Percentiles rank a stretch among this genome's conserved stretches.
phyloP scores from a whole-genome alignment of 2,888 invertebrate genomes.

The Elmis aenea region DNA sequence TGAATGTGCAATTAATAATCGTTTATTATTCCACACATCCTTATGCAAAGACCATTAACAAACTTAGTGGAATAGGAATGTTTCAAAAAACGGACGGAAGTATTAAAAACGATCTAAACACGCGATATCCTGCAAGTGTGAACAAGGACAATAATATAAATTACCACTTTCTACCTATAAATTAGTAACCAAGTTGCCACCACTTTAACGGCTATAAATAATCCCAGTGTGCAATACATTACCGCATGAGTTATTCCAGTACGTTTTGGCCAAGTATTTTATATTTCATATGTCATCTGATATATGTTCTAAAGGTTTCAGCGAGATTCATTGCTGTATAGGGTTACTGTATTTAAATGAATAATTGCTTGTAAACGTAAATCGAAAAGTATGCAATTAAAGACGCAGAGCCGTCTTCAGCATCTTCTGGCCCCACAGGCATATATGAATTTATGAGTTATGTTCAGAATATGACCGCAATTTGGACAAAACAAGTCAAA shows the following conservation, averaged over 20 bases:
- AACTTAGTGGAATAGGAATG: conserved; percentile 18
- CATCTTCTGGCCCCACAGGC: no score
- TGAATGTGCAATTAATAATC: no score
- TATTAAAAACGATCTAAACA: conserved; percentile 35
- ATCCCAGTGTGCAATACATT: conserved; percentile 31
- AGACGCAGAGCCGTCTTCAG: no score
- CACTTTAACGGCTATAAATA: conserved; percentile 37
- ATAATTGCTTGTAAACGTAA: no score
- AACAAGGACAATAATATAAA: conserved; percentile 43
- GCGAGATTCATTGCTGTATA: background rate
- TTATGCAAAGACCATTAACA: no score
- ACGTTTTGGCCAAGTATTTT: conserved; percentile 13
- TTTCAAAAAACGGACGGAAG: conserved; percentile 27
- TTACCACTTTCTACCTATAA: conserved; percentile 40
- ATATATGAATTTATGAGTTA: no score
- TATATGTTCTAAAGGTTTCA: background rate
- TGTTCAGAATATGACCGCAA: no score
- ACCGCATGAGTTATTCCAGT: conserved; percentile 20
- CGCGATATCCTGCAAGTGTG: conserved; percentile 39
- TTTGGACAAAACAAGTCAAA: no score
- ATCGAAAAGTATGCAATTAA: no score
- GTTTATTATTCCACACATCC: no score
- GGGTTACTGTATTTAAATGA: background rate
- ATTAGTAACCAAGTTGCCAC: conserved; percentile 37
- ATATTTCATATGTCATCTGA: conserved; percentile 5